A percentile compares a stretch with the other conserved stretches of the same genome.
Conservation (phyloP, 2,797 vertebrate genomes). For the Pangasius mekongensis region DNA sequence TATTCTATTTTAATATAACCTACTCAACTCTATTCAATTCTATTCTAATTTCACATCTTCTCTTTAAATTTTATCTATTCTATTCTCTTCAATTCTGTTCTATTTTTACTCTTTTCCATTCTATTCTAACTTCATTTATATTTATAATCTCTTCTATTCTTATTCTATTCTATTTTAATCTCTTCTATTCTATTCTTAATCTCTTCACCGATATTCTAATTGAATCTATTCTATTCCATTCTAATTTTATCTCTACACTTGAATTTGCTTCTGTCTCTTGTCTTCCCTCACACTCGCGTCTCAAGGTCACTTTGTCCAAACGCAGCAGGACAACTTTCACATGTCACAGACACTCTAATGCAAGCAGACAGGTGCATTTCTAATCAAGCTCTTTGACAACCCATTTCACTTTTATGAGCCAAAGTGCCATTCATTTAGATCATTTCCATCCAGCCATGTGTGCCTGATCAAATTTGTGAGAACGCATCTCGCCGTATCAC, state of each 20-base stretch:
- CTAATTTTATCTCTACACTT: background rate
- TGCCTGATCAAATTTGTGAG: slow-evolving; percentile 59
- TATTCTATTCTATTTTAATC: background rate
- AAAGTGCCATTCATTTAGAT: slow-evolving; percentile 56
- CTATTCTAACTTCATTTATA: no score
- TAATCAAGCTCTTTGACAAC: slow-evolving; percentile 55
- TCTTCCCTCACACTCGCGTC: background rate
- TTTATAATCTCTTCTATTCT: background rate
- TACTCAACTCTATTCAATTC: background rate
- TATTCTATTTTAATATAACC: background rate
- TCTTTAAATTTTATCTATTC: background rate
- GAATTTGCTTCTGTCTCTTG: background rate
- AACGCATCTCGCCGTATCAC: slow-evolving; percentile 46
- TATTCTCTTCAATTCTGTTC: background rate
- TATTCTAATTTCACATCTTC: background rate
- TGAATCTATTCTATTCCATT: background rate
- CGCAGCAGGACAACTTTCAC: slow-evolving; percentile 35
- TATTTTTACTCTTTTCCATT: background rate
- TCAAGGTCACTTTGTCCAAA: slow-evolving; percentile 42
- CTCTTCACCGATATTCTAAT: background rate
- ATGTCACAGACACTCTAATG: slow-evolving; percentile 57
- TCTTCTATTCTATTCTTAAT: background rate
- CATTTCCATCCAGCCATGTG: slow-evolving; percentile 58
- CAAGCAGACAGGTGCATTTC: slow-evolving; percentile 58
- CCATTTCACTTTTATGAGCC: slow-evolving; percentile 51